Base-by-base conservation (phyloP, 1,140 invertebrate genomes). In the Lepidurus apus region DNA sequence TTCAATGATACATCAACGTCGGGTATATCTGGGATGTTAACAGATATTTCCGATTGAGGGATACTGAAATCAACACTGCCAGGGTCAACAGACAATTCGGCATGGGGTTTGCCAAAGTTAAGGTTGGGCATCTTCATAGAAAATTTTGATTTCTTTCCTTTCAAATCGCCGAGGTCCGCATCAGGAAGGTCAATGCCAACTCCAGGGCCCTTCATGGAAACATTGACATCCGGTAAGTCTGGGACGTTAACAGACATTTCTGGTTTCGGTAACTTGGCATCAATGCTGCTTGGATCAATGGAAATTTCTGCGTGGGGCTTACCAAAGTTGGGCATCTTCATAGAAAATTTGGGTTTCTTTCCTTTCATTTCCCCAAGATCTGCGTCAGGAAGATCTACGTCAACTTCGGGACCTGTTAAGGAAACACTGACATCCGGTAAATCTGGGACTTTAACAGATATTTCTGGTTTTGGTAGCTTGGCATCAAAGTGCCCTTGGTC, bases 331-430 rank as follows among this genome's bases (percentile, higher is more conserved):
- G 42, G 74, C 11, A 79, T 43, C 21, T 79, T 79, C 17, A 79
- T 26, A 24, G 53, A 65, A 17, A 65, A 65, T 17, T 74, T 74
- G 43, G 75, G 75, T 44, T 75, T 79, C 73, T 34, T 74, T 13
- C 17, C 74, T 9, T 74, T 45, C 1, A 45, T 10, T 26, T 74
- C 73, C 11, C 21, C 21, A 7, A 10, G 26, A 11, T 79, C 78
- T 43, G 43, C 13, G 26, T 79, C 78, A 26, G 43, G 26, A 7
- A 44, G 43, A 11, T 79, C 74, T 1, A 79, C 7, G 10, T 75
- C 9, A 17, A 26, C 78, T 34, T 10, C 24, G 0, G 78, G 78
- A 26, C 47, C 17, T 44, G 75, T 47, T n/a, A 79, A n/a, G 6
- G 53, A 65, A 17, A 65, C 13, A 21, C 21, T 26, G 9, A 44